phyloP scores from a whole-genome alignment of 2,888 invertebrate genomes.

The Meghimatium bilineatum region DNA sequence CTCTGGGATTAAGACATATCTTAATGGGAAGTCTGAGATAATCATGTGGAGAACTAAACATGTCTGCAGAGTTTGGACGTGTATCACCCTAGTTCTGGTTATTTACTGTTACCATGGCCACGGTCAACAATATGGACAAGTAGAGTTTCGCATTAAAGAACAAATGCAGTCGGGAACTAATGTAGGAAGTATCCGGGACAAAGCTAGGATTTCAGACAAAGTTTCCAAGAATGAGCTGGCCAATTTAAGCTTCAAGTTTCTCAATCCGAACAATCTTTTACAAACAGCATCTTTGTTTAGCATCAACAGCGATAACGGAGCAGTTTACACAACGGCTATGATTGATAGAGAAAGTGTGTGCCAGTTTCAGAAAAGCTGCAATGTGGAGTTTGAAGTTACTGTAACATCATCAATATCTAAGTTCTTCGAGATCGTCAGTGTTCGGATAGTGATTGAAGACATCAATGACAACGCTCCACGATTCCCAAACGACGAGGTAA shows the following conservation, averaged over 20 bases:
- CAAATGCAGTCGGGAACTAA: slow-evolving; percentile 56
- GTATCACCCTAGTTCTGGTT: neutral
- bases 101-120: neutral
- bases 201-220: slow-evolving; percentile 51
- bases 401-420: slow-evolving; percentile 51
- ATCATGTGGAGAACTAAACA: neutral
- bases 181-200: slow-evolving; percentile 58
- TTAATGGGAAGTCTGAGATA: neutral
- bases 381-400: slow-evolving; percentile 58
- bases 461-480: slow-evolving; percentile 57
- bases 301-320: slow-evolving; percentile 58
- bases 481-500: slow-evolving; percentile 51
- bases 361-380: slow-evolving; percentile 55
- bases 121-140: slow-evolving; percentile 39
- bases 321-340: slow-evolving; percentile 58
- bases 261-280: slow-evolving; percentile 51
- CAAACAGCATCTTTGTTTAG: slow-evolving; percentile 56
- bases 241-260: slow-evolving; percentile 51
- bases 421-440: slow-evolving; percentile 54
- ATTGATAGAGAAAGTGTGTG: slow-evolving; percentile 65
- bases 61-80: neutral
- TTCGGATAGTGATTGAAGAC: slow-evolving; percentile 54
- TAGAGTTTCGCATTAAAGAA: slow-evolving; percentile 58
- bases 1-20: too few relatives aligned
- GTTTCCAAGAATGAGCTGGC: slow-evolving; percentile 43